phyloP scores from a whole-genome alignment of 2,113 vertebrate genomes.

The Myocastor coypus region DNA sequence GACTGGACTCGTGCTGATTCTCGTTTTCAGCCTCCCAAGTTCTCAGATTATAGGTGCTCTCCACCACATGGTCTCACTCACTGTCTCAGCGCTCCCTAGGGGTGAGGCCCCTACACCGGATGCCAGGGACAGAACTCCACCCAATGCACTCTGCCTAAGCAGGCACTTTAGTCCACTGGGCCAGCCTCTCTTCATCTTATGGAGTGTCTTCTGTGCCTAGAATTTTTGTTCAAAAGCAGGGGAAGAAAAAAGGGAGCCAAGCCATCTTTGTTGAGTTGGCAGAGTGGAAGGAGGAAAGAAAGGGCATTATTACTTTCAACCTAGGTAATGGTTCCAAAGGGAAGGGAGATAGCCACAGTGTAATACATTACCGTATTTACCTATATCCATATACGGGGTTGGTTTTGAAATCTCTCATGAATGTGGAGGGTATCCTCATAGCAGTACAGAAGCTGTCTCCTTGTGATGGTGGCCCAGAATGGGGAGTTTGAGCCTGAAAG shows the following conservation, averaged over 20 bases:
- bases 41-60: too few relatives aligned
- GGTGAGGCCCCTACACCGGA: too few relatives aligned
- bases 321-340: neutral
- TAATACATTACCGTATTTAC: neutral
- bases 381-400: neutral
- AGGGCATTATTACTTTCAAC: neutral
- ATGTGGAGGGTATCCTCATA: neutral
- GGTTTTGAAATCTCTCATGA: neutral
- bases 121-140: too few relatives aligned
- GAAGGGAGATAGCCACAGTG: neutral
- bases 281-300: neutral
- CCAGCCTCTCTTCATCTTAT: neutral
- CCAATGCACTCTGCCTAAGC: too few relatives aligned
- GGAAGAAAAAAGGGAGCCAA: constrained; percentile 32
- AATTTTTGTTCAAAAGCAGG: neutral
- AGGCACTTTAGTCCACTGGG: too few relatives aligned
- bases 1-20: too few relatives aligned
- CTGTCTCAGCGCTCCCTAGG: too few relatives aligned
- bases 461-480: neutral
- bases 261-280: neutral
- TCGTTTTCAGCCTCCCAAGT: too few relatives aligned
- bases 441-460: neutral
- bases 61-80: too few relatives aligned
- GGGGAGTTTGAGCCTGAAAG: neutral
- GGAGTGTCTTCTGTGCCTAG: neutral